phyloP scores from a whole-genome alignment of 1,140 invertebrate species.

The Eulimnadia texana region DNA sequence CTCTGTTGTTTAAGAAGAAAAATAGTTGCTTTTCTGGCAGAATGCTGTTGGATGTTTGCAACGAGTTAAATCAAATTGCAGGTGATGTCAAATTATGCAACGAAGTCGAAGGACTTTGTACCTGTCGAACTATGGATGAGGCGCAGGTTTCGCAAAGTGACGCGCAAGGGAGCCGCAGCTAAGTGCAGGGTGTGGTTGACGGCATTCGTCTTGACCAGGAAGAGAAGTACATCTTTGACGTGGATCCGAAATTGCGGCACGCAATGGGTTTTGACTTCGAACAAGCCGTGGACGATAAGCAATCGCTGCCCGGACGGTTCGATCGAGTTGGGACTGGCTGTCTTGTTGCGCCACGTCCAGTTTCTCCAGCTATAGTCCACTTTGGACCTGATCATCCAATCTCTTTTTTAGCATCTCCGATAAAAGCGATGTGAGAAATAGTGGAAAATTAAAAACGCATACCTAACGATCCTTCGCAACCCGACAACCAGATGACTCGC shows the following conservation, averaged over 20 bases:
- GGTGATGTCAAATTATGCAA: neutral
- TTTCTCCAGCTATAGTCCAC: neutral
- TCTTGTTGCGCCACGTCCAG: neutral
- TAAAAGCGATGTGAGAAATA: no score
- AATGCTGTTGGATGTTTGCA: no score
- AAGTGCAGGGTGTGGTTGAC: conserved; percentile 8
- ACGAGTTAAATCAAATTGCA: no score
- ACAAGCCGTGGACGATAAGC: conserved; percentile 8
- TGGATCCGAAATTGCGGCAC: conserved; percentile 14
- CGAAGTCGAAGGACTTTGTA: neutral
- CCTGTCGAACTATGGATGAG: conserved; percentile 11
- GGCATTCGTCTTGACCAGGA: conserved; percentile 8
- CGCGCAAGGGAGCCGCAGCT: conserved; percentile 13
- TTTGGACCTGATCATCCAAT: neutral
- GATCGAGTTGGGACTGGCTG: neutral
- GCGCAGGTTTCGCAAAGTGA: conserved; percentile 14
- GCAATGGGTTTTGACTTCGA: conserved; percentile 9
- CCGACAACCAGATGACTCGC: neutral
- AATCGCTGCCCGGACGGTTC: neutral
- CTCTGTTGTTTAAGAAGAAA: no score
- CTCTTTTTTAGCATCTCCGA: no score
- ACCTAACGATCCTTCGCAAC: neutral
- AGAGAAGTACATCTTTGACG: conserved; percentile 10
- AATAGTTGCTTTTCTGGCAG: no score
- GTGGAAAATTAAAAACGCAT: neutral